Evolutionary conservation across 2,113 vertebrate species (phyloP), one percentile per base, ranked within the genome.

Genomic region (Trichomycterus rosablanca): DNA sequence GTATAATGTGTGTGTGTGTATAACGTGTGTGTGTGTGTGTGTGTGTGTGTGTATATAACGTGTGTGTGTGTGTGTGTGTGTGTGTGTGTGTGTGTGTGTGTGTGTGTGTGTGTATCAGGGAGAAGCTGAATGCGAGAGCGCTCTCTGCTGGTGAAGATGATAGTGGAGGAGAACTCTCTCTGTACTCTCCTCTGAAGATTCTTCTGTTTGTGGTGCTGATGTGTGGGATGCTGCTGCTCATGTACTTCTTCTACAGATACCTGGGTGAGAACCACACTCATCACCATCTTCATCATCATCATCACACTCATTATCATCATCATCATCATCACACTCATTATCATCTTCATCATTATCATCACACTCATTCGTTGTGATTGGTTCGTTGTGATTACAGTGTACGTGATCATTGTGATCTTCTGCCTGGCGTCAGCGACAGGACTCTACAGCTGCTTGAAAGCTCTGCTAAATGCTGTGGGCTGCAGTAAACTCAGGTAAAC

Each of bases 181-280:
- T 87, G 8, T 91, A 97, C 64, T 93, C 90, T 16, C 91, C 95
- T 16, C 22, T 93, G 9, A 93, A 91, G 45, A 90, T 95, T 19
- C 52, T 97, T 6, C 20, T 93, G 22, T 95, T 97, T 69, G 95
- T 97, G 26, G 82, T 75, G 60, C 72, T 91, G 73, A 95, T 94
- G 85, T 94, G 90, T 56, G 76, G 83, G 61, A 95, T 97, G 92
- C 84, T 98, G 6, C 80, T 98, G 35, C 87, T 97, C 44, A 91
- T 98, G 75, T 98, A 97, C 80, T 97, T 84, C 79, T 98, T 97
- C 89, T 98, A 94, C 82, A 88, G 71, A 19, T 82, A 88, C 78
- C 80, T 98, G 2, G 93, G 96, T 98, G 81, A 93, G 93, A 30
- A 30, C 7, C 26, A 30, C 26, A 30, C 26, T 4, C 26, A 30